These are phyloP conservation scores for Eublepharis macularius DNA, from an alignment of 2,113 vertebrate genomes.

Conservation along the genomic window DNA sequence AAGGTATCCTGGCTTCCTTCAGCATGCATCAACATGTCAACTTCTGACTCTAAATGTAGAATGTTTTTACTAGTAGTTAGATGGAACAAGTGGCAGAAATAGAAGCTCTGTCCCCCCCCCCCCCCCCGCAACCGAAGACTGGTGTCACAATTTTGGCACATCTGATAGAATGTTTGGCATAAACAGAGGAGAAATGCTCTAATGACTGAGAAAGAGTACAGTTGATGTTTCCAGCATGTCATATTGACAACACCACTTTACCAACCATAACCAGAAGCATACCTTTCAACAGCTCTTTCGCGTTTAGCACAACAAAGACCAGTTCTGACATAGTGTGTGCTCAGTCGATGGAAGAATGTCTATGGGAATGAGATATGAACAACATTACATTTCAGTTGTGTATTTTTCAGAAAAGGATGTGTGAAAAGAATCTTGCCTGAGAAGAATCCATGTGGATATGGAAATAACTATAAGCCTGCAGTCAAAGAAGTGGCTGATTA, in stretches of 20 bases:
- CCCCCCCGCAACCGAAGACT: not conserved
- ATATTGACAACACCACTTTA: conserved; percentile 51
- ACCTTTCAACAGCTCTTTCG: conserved; percentile 49
- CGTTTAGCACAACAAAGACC: not conserved
- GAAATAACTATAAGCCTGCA: not conserved
- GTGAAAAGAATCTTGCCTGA: not conserved
- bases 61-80: not conserved
- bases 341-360: not conserved
- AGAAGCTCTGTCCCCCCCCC: not conserved
- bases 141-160: not conserved
- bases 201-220: conserved; percentile 40
- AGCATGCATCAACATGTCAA: not conserved
- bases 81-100: not conserved
- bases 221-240: conserved; percentile 29
- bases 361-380: not conserved
- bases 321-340: not conserved
- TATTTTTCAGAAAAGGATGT: not conserved
- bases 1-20: not conserved
- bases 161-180: conserved; percentile 1
- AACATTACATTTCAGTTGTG: not conserved
- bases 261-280: conserved; percentile 51
- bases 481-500: not conserved
- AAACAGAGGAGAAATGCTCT: conserved; percentile 44
- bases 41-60: not conserved
- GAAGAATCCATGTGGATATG: not conserved